Base-by-base conservation (phyloP, 2,888 invertebrate genomes). In the Eupithecia inturbata region DNA sequence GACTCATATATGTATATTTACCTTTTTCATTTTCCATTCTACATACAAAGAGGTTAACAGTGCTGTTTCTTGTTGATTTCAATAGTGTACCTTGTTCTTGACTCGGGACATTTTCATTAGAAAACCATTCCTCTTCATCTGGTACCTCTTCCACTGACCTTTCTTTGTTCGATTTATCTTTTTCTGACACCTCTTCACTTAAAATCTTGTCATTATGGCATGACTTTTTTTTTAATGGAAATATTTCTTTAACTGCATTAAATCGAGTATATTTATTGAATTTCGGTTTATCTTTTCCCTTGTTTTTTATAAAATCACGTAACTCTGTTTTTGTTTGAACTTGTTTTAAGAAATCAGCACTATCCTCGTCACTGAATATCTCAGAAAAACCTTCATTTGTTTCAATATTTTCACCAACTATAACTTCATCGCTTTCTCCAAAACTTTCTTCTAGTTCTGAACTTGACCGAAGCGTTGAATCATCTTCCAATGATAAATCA, bases 61-160 rank as follows among this genome's bases (percentile, higher is more conserved):
- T 66, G 1, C 22, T 66, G 39, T 66, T 66, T n/a, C 0, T 6
- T 39, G n/a, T 16, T 1, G 66, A 22, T 66, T 22, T 39, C 36
- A 39, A 39, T 12, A n/a, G 12, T 39, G 14, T 66, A 14, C 3
- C n/a, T 9, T 39, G n/a, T 33, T 33, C 33, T 33, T 64, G 22
- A 22, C 10, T 39, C 39, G 6, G 4, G 1, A 41, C 26, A 33
- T 39, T 66, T 66, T 39, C 39, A 66, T 36, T 22, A 66, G 66
- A 66, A 39, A 66, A 39, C 39, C n/a, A 41, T n/a, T 66, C 36
- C 12, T 64, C 22, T 19, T 64, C 64, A 64, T 64, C 22, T 33
- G 12, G 19, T 3, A 64, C 66, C 16, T 41, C 66, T 66, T 39
- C 39, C 6, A 5, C 26, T 12, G 39, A 66, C 6, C 5, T 7